These are phyloP conservation scores for Bilobella aurantiaca DNA, from an alignment of 1,140 invertebrate genomes.

Conservation along the genomic window DNA sequence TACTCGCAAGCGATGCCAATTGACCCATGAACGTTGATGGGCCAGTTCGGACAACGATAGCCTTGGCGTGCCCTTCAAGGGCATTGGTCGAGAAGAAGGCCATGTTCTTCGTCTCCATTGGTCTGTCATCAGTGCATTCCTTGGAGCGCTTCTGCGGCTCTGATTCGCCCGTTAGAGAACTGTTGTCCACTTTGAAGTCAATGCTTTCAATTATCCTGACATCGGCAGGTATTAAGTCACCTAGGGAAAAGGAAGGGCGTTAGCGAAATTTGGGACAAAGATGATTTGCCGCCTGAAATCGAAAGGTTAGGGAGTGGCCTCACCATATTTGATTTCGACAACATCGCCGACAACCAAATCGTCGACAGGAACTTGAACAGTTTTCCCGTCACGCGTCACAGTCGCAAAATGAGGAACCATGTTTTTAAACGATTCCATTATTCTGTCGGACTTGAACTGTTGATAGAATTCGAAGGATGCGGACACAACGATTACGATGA, in stretches of 20 bases:
- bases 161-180: conserved; percentile 33
- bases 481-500: conserved; percentile 90
- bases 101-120: conserved; percentile 40
- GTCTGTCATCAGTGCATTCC: conserved; percentile 20
- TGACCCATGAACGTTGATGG: conserved; percentile 75
- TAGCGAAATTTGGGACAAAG: not conserved
- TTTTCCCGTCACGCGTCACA: conserved; percentile 55
- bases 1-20: conserved; percentile 66
- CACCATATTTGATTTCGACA: conserved; percentile 48
- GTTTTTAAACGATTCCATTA: conserved; percentile 95
- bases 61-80: conserved; percentile 52
- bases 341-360: conserved; percentile 69
- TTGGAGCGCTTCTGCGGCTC: conserved; percentile 30
- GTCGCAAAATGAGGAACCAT: conserved; percentile 60
- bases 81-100: conserved; percentile 46
- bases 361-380: conserved; percentile 51
- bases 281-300: not conserved
- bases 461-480: conserved; percentile 97
- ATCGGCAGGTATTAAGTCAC: conserved; percentile 72
- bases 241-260: conserved; percentile 36
- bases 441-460: conserved; percentile 90
- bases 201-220: conserved; percentile 38
- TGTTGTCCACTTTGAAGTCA: conserved; percentile 37
- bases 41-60: conserved; percentile 69
- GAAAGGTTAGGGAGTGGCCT: not conserved